Evolutionary conservation across 92 coral and sea anemone genomes (phyloP).

Genomic region (Desmophyllum pertusum): DNA sequence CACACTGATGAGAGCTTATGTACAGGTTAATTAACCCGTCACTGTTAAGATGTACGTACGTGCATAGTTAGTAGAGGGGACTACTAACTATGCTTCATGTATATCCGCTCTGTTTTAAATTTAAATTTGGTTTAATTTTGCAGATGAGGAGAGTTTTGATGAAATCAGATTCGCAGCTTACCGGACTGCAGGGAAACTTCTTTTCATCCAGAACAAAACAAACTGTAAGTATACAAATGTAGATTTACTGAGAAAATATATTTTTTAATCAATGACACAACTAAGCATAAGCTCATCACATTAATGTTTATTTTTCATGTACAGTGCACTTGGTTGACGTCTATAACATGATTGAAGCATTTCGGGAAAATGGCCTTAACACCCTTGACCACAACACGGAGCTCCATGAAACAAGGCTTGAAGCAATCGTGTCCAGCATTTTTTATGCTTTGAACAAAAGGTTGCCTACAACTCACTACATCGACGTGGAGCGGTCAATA

Average conservation of each 20-base stretch:
- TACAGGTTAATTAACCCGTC: too few species aligned
- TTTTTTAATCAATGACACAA: neutral
- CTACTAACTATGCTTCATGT: too few species aligned
- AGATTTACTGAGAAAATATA: too few species aligned
- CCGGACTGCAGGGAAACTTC: conserved; percentile 92
- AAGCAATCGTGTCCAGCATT: conserved; percentile 98
- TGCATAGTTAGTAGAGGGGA: too few species aligned
- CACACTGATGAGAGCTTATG: too few species aligned
- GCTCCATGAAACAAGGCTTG: conserved; percentile 92
- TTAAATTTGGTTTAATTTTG: conserved; percentile 10
- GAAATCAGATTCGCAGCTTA: conserved; percentile 89
- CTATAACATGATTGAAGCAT: conserved; percentile 99
- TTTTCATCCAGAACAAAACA: conserved; percentile 83
- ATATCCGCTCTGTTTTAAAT: neutral
- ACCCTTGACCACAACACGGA: conserved; percentile 96
- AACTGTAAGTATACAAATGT: conserved; percentile 72
- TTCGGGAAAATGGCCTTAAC: conserved; percentile 96
- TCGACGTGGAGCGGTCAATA: conserved; percentile 94
- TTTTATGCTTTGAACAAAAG: conserved; percentile 98
- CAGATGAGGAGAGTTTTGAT: conserved; percentile 91
- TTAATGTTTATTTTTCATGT: conserved; percentile 6
- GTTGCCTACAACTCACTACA: conserved; percentile 88
- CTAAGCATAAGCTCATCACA: neutral
- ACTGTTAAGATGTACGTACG: too few species aligned
- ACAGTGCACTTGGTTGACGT: conserved; percentile 97